Base-by-base conservation (phyloP, 2,113 vertebrate species). In the Bostrychus sinensis region DNA sequence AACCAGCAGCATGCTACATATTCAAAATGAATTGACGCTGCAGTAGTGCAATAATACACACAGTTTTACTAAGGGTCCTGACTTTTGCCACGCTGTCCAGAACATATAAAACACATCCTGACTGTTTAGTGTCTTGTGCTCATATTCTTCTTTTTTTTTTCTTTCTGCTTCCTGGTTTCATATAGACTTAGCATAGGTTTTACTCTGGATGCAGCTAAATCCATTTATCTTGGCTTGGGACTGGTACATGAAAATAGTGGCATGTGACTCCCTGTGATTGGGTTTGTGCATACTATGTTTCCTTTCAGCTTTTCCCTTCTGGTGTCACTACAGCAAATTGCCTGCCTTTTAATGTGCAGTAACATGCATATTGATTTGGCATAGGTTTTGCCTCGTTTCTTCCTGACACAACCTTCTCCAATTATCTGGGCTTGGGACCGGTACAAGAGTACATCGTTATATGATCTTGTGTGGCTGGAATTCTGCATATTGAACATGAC, bases 81-180 rank as follows among this genome's bases (percentile, higher is more conserved):
- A 54, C 75, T 71, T 46, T 43, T 77, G 61, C 70, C 50, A 59
- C 32, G 16, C 25, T 28, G 16, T 28, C 13, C 30, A 32, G n/a
- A n/a, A n/a, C n/a, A n/a, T n/a, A n/a, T n/a, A n/a, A n/a, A 48
- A 48, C 22, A 25, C 11, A 12, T 25, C 14, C 14, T 11, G 2
- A 13, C 20, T 25, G 45, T 5, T 25, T 13, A 5, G 45, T 48
- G 45, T 22, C 14, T 25, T 14, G 11, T 48, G 19, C 42, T n/a
- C n/a, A 45, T 45, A 20, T 19, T 45, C 42, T 11, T 20, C 7
- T 2, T 19, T n/a, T 43, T 43, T 3, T 45, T 45, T 45, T 45
- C 9, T 9, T 7, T 43, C 41, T 9, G 2, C 17, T 43, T 2
- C 17, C 3, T 43, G 7, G 41, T 20, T n/a, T n/a, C n/a, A n/a